These are phyloP conservation scores for Spermophilus dauricus DNA, from an alignment of 2,113 vertebrate species.

Conservation along the genomic window DNA sequence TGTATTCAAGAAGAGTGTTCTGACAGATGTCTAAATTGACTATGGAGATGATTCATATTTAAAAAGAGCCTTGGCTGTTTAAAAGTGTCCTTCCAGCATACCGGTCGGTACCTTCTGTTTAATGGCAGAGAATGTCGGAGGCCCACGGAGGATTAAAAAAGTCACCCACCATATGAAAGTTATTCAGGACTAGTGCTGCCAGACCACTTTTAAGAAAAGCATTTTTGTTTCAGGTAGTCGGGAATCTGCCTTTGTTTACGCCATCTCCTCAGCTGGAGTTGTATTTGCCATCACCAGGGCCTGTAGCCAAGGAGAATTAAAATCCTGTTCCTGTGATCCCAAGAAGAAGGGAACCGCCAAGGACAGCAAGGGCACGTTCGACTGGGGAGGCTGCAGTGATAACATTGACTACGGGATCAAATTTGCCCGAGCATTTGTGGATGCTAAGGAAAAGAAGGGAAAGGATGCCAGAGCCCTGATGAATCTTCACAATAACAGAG, in stretches of 20 bases:
- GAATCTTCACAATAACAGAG: constrained; percentile 98
- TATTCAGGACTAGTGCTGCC: neutral
- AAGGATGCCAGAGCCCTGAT: constrained; percentile 95
- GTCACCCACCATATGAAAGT: neutral
- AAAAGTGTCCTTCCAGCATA: constrained; percentile 10
- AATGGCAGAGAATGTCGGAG: neutral
- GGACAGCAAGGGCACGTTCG: constrained; percentile 94
- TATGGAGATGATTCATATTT: neutral
- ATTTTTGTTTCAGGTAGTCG: constrained; percentile 93
- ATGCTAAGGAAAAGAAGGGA: constrained; percentile 95
- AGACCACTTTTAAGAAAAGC: constrained; percentile 46
- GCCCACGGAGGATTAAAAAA: neutral
- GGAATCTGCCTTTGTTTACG: constrained; percentile 97
- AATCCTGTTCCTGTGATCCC: constrained; percentile 97
- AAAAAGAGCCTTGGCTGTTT: neutral
- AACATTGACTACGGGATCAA: constrained; percentile 96
- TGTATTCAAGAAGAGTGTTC: neutral
- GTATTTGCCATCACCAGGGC: constrained; percentile 96
- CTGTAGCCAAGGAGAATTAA: constrained; percentile 97
- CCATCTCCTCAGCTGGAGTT: constrained; percentile 97
- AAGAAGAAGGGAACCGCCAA: constrained; percentile 93
- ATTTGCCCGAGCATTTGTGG: constrained; percentile 95
- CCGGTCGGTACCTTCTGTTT: neutral
- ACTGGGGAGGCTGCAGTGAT: constrained; percentile 98
- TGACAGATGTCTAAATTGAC: neutral